Conservation (phyloP, 2,797 vertebrate species). For the Leucoraja ocellata region DNA sequence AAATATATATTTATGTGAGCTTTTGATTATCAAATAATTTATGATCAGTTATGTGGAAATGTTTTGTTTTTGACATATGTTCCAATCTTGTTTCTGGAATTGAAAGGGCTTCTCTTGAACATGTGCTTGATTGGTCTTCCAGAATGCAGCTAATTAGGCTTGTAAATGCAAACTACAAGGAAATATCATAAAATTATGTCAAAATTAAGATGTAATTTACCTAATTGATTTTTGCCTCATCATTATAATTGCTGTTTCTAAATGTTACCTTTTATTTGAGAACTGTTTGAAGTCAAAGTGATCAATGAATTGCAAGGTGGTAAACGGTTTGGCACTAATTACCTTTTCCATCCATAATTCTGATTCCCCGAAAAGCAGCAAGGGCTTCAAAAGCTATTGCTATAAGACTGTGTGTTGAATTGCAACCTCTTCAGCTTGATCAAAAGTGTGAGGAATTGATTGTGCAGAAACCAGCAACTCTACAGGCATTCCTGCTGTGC, state of each 20-base stretch:
- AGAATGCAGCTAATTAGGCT: not conserved
- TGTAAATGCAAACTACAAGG: slow-evolving; percentile 12
- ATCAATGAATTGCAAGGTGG: slow-evolving; percentile 12
- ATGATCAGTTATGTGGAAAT: not conserved
- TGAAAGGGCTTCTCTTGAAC: not conserved
- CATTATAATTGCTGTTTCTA: slow-evolving; percentile 23
- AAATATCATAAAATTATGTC: slow-evolving; percentile 2
- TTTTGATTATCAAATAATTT: not conserved
- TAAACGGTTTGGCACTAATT: slow-evolving; percentile 32
- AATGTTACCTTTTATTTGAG: slow-evolving; percentile 14
- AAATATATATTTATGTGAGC: slow-evolving; percentile 1
- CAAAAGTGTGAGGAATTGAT: not conserved
- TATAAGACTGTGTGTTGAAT: not conserved
- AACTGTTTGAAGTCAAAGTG: not conserved
- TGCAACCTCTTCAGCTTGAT: not conserved
- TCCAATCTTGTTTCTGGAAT: not conserved
- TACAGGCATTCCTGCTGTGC: not conserved
- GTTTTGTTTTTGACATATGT: not conserved
- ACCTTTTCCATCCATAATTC: not conserved
- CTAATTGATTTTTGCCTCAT: slow-evolving; percentile 25
- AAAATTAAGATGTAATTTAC: slow-evolving; percentile 13
- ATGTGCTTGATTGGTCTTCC: not conserved
- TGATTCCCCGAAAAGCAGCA: not conserved
- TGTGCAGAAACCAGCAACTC: not conserved
- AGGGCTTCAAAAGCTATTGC: not conserved